Conservation (phyloP, 2,888 invertebrate genomes). For the Clepsis dumicolana region DNA sequence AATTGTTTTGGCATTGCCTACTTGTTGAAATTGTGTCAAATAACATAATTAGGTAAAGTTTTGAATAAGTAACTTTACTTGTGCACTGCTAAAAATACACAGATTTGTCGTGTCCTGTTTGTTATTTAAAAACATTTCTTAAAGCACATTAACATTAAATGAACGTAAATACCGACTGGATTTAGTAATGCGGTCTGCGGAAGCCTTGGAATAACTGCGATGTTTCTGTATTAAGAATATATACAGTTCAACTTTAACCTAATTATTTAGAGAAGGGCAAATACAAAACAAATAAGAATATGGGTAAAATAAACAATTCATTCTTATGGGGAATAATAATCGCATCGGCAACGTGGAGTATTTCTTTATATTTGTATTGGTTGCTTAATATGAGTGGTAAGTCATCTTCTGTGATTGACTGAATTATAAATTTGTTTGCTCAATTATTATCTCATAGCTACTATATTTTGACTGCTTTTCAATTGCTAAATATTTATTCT, state of each 20-base stretch:
- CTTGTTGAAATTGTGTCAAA: neutral
- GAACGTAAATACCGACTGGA: constrained; percentile 5
- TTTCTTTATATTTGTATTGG: constrained; percentile 90
- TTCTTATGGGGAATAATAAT: constrained; percentile 91
- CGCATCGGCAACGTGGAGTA: constrained; percentile 91
- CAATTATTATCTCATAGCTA: neutral
- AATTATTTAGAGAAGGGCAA: neutral
- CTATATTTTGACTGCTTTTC: no score
- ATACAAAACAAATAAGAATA: constrained; percentile 41
- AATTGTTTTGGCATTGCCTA: neutral
- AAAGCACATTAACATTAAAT: neutral
- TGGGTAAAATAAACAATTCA: constrained; percentile 83
- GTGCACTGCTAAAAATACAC: neutral
- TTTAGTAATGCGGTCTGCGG: neutral
- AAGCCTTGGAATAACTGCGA: neutral
- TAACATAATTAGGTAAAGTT: neutral
- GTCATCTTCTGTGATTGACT: constrained; percentile 45
- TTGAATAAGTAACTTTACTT: neutral
- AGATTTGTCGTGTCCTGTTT: neutral
- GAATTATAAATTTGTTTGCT: neutral
- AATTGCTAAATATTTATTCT: neutral
- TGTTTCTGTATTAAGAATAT: neutral
- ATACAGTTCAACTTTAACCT: neutral
- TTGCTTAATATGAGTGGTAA: constrained; percentile 83
- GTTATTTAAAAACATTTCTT: neutral